Evolutionary conservation across 2,797 vertebrate genomes (phyloP), one percentile per base, ranked within the genome.

Genomic region (Cossypha polioptera): DNA sequence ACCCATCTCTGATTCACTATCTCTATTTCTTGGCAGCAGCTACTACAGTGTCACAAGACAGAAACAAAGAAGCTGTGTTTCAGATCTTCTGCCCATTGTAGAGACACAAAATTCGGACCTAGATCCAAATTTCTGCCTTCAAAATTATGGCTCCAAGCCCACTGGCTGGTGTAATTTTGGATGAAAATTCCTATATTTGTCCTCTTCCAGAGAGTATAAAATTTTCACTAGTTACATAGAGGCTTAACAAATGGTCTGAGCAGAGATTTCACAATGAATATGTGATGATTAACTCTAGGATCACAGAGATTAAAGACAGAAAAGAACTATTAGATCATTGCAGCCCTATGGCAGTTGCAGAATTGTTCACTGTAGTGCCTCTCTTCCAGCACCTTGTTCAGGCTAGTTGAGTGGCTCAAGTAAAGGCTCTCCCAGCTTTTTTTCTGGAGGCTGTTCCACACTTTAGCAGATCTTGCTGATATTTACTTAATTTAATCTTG

Each of bases 251-350:
- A 91, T 80, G 81, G 87, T 80, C 87, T 94, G 86, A 95, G 73
- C 83, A 84, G 88, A 88, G 90, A 91, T 96, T 96, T 96, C 94
- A 93, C 94, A 96, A 97, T 57, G 55, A 78, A 24, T 43, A 50
- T 21, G 26, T 67, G 94, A 96, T 96, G 95, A 96, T 94, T 96
- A 97, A 95, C 87, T 80, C 51, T 36, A 75, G 94, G 89, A 96
- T 96, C 91, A 91, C 54, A 93, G 86, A 94, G 89, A 96, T 96
- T 95, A 97, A 94, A 92, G 78, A 61, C 78, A 75, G 92, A 69
- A 96, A 89, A 88, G 76, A 89, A 45, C 61, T 82, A 84, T 96
- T 96, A 92, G 92, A 81, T 97, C 96, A 94, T 58, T 81, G 73
- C 75, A 88, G 88, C 92, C 88, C 94, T 82, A 50, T 95, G 95